These are phyloP conservation scores for Stomorhina lunata DNA, from an alignment of 2,888 invertebrate genomes.

Conservation along the genomic window DNA sequence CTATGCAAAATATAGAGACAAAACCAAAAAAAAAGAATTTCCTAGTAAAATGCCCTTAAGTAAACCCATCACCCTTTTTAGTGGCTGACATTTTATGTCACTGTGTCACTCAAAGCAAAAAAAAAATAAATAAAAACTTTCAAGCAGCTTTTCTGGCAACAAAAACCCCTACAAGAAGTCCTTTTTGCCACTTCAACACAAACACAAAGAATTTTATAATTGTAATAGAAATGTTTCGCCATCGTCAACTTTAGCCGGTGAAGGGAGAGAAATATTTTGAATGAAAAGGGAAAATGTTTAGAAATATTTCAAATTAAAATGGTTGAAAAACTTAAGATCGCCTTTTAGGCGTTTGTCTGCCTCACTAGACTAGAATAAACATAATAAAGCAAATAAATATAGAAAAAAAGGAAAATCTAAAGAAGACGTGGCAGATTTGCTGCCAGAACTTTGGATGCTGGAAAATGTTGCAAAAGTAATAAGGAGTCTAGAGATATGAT, in stretches of 20 bases:
- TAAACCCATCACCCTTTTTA: constrained; percentile 51
- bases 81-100: constrained; percentile 66
- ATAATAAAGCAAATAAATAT: not conserved
- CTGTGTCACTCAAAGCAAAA: constrained; percentile 65
- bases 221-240: no score
- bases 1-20: not conserved
- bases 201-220: not conserved
- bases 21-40: not conserved
- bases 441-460: not conserved
- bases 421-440: not conserved
- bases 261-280: not conserved
- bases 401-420: not conserved
- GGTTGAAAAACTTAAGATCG: constrained; percentile 34
- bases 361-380: constrained; percentile 26
- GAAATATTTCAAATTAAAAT: constrained; percentile 29
- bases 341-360: constrained; percentile 62
- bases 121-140: no score
- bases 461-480: not conserved
- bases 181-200: not conserved
- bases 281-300: not conserved
- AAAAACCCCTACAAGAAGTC: constrained; percentile 9
- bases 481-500: not conserved
- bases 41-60: constrained; percentile 7
- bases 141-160: constrained; percentile 49
- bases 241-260: no score